phyloP scores from a whole-genome alignment of 1,140 invertebrate genomes.

The Papilio polytes region DNA sequence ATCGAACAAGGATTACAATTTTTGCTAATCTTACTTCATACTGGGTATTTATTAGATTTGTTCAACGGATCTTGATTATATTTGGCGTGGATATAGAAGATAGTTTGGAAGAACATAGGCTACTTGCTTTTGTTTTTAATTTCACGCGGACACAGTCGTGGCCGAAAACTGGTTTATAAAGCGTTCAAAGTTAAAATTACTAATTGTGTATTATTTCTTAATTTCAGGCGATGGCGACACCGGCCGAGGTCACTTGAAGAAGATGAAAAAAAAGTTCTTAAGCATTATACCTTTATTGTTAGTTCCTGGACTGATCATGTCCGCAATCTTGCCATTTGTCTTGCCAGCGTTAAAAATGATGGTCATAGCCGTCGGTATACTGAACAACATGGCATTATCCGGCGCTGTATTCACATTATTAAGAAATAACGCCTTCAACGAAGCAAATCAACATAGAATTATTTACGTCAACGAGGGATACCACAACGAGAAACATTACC shows the following conservation, averaged over 20 bases:
- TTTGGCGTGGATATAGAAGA: too few relatives aligned
- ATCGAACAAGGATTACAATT: too few relatives aligned
- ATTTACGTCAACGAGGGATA: conserved; percentile 80
- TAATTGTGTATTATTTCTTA: conserved; percentile 32
- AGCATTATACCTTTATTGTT: conserved; percentile 70
- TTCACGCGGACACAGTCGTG: too few relatives aligned
- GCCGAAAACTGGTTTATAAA: too few relatives aligned
- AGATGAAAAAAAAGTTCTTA: conserved; percentile 71
- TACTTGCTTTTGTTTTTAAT: too few relatives aligned
- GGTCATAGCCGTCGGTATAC: conserved; percentile 68
- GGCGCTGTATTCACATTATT: conserved; percentile 80
- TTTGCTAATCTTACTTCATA: too few relatives aligned
- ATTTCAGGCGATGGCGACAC: conserved; percentile 60
- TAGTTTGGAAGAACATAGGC: too few relatives aligned
- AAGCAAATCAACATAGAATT: conserved; percentile 73
- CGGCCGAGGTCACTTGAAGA: conserved; percentile 71
- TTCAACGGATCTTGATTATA: too few relatives aligned
- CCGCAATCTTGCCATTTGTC: conserved; percentile 79
- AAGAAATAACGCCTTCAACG: conserved; percentile 80
- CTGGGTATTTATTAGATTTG: too few relatives aligned
- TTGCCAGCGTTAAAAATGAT: conserved; percentile 81
- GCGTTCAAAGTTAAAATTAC: neutral
- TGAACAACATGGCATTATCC: conserved; percentile 79
- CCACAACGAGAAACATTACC: conserved; percentile 61
- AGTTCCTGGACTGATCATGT: conserved; percentile 79